Base-by-base conservation (phyloP, 2,888 invertebrate genomes). In the Crepidodera aurea region DNA sequence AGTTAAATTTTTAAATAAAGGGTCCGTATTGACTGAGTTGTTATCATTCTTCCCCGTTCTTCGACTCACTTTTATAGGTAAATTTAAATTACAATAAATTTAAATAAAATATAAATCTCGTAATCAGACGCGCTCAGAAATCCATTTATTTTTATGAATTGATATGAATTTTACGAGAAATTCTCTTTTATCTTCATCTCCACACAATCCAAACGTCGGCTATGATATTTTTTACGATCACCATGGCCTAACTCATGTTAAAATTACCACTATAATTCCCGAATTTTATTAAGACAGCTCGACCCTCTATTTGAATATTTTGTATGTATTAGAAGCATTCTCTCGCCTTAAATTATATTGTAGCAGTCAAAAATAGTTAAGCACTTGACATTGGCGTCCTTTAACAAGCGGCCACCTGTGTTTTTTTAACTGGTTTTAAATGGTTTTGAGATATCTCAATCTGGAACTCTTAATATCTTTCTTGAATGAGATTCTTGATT, bases 211-310 rank as follows among this genome's bases (percentile, higher is more conserved):
- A 39, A 48, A 29, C 27, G 57, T 57, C 57, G 48, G 48, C 48
- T 57, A 48, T 15, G 34, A 57, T 48, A 57, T 39, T 57, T 57
- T 48, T 57, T 57, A 57, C 57, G 57, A 57, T 16, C 48, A 15
- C 48, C 32, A 19, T 27, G 51, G 50, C 18, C 53, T 63, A 63
- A 59, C 37, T 55, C 59, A 59, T 51, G 50, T 63, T 55, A 48
- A 55, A 63, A 63, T 63, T 57, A 63, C 63, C 54, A 55, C 59
- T 37, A 59, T 63, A 63, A 63, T 55, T 63, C 51, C 40, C 10
- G 44, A 40, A 55, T 55, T 63, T 63, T 63, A 63, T 63, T 63
- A 51, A 44, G 59, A 63, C 63, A 63, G 63, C 40, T 62, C 63
- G 51, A 54, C 39, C 51, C 54, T 59, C 37, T 27, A 59, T 63